phyloP scores from a whole-genome alignment of 1,140 invertebrate species.

The Bicyclus anynana region DNA sequence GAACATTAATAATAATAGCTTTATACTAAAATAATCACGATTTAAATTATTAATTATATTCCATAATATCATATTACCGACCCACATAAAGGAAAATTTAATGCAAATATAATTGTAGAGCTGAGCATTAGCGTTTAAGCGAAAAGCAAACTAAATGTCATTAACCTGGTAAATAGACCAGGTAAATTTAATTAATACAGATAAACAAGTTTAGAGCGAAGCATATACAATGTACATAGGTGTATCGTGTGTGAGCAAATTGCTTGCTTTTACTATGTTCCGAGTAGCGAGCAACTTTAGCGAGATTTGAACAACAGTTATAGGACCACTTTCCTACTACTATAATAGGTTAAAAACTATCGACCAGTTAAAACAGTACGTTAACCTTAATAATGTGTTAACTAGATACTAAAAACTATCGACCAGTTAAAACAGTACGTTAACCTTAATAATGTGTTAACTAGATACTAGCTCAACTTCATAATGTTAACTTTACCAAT shows the following conservation, averaged over 20 bases:
- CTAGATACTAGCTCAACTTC: no score
- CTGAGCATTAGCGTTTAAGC: constrained; percentile 3
- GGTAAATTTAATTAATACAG: constrained; percentile 13
- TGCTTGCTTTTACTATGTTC: constrained; percentile 35
- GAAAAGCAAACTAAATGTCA: constrained; percentile 12
- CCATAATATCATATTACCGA: not conserved
- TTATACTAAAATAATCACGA: no score
- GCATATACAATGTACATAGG: constrained; percentile 10
- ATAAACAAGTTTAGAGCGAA: constrained; percentile 7
- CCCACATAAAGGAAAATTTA: constrained; percentile 4
- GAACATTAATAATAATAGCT: no score
- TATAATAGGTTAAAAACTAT: no score
- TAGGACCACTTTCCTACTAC: no score
- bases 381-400: no score
- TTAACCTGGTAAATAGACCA: constrained; percentile 12
- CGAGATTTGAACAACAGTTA: no score
- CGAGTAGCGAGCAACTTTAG: constrained; percentile 19
- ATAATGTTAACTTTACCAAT: no score
- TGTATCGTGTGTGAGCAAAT: constrained; percentile 1
- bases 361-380: no score
- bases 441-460: no score
- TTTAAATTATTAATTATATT: not conserved
- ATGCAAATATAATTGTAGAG: constrained; percentile 13
- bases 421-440: no score
- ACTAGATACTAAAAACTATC: no score